phyloP scores from a whole-genome alignment of 2,113 vertebrate species.

The Callocephalon fimbriatum region DNA sequence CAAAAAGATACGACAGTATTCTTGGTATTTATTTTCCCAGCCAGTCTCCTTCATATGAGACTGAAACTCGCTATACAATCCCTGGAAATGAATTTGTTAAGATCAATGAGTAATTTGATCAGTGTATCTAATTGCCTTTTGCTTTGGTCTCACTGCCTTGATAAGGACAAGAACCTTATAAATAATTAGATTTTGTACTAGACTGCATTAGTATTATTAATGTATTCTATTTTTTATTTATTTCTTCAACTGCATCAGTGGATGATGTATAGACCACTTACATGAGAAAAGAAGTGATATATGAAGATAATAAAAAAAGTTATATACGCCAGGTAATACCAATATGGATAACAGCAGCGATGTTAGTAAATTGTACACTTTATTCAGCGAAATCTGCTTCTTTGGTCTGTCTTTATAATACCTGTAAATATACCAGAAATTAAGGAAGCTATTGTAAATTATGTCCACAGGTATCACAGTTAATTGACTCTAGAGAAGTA shows the following conservation, averaged over 20 bases:
- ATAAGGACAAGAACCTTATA: neutral
- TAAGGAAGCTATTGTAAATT: neutral
- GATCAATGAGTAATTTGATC: neutral
- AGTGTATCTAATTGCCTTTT: neutral
- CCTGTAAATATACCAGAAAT: neutral
- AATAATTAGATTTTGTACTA: neutral
- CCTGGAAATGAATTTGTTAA: neutral
- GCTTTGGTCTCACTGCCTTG: neutral
- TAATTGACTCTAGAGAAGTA: neutral
- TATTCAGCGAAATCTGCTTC: neutral
- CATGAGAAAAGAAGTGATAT: neutral
- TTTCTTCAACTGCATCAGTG: neutral
- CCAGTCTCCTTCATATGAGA: neutral
- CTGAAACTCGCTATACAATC: neutral
- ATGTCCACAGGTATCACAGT: neutral
- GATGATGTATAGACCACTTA: neutral
- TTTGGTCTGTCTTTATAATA: neutral
- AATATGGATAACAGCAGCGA: neutral
- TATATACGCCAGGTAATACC: neutral
- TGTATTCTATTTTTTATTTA: neutral
- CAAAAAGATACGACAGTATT: neutral
- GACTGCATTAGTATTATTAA: neutral
- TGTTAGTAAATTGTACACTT: neutral
- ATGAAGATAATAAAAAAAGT: neutral
- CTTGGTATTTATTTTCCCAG: neutral